Evolutionary conservation across 1,140 invertebrate species (phyloP).

Genomic region (Oryctes rhinoceros): DNA sequence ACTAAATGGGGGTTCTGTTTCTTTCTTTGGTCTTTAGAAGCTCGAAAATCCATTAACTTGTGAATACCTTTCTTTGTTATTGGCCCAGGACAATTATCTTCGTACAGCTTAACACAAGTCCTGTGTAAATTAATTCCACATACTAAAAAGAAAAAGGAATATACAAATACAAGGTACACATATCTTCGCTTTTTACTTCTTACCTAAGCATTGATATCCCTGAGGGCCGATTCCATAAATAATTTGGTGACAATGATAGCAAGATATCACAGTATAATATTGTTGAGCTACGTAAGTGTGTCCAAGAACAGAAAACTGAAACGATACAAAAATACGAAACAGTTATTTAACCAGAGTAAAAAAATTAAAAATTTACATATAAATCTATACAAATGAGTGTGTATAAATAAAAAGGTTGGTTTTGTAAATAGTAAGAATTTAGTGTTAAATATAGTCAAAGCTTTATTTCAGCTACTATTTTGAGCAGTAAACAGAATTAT

Average conservation of each 20-base stretch:
- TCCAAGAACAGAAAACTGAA: conserved; percentile 79
- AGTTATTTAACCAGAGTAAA: background rate
- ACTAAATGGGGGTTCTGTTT: conserved; percentile 64
- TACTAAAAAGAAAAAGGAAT: conserved; percentile 66
- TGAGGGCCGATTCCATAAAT: conserved; percentile 95
- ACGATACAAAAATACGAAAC: conserved; percentile 40
- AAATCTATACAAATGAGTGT: too few species aligned
- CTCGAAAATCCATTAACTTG: conserved; percentile 76
- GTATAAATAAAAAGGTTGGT: too few species aligned
- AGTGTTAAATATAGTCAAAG: too few species aligned
- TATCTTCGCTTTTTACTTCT: background rate
- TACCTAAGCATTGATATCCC: conserved; percentile 89
- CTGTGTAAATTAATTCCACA: conserved; percentile 91
- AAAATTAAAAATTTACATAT: too few species aligned
- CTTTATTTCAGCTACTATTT: too few species aligned
- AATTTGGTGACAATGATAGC: conserved; percentile 91
- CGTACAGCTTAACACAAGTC: conserved; percentile 80
- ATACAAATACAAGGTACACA: conserved; percentile 7
- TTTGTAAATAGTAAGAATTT: too few species aligned
- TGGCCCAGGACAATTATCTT: conserved; percentile 86
- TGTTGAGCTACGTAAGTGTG: conserved; percentile 91
- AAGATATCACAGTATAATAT: conserved; percentile 88
- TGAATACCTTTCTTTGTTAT: conserved; percentile 74
- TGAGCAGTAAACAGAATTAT: too few species aligned
- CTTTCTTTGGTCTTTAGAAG: conserved; percentile 60